phyloP scores from a whole-genome alignment of 2,888 invertebrate species.

The Drosophila planitibia region DNA sequence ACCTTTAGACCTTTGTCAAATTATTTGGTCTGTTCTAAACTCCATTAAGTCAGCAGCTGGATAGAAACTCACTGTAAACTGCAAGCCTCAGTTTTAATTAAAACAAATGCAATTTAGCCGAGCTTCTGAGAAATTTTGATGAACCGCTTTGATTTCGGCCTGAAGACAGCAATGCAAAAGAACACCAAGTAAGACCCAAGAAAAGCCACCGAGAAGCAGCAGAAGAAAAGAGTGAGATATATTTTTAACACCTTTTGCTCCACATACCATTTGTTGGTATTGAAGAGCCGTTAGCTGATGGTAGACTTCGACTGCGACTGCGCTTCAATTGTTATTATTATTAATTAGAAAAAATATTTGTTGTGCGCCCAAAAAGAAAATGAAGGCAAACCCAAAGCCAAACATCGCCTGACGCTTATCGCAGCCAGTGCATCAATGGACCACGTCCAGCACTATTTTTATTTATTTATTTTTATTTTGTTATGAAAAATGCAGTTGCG shows the following conservation, averaged over 20 bases:
- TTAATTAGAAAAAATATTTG: conserved; percentile 82
- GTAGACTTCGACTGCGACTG: conserved; percentile 26
- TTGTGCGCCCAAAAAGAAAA: conserved; percentile 48
- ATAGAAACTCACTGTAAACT: conserved; percentile 13
- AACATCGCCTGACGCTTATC: conserved; percentile 81
- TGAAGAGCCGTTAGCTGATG: conserved; percentile 67
- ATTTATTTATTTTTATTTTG: neutral
- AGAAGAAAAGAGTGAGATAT: conserved; percentile 30
- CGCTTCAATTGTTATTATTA: conserved; percentile 81
- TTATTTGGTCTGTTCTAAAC: neutral
- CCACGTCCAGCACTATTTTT: conserved; percentile 37
- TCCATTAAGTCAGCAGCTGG: conserved; percentile 6
- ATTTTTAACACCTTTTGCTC: conserved; percentile 67
- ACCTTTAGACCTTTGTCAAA: conserved; percentile 11
- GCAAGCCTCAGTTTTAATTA: conserved; percentile 66
- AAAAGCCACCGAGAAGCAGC: conserved; percentile 14
- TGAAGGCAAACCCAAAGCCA: conserved; percentile 27
- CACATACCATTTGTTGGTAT: conserved; percentile 51
- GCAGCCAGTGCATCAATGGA: conserved; percentile 69
- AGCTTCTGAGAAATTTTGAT: conserved; percentile 61
- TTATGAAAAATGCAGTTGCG: conserved; percentile 17
- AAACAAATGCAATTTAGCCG: conserved; percentile 74
- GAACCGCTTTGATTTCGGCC: conserved; percentile 60
- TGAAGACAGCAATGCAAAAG: conserved; percentile 20
- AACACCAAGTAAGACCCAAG: neutral